Base-by-base conservation (phyloP, 2,113 vertebrate genomes). In the Brienomyrus brachyistius region DNA sequence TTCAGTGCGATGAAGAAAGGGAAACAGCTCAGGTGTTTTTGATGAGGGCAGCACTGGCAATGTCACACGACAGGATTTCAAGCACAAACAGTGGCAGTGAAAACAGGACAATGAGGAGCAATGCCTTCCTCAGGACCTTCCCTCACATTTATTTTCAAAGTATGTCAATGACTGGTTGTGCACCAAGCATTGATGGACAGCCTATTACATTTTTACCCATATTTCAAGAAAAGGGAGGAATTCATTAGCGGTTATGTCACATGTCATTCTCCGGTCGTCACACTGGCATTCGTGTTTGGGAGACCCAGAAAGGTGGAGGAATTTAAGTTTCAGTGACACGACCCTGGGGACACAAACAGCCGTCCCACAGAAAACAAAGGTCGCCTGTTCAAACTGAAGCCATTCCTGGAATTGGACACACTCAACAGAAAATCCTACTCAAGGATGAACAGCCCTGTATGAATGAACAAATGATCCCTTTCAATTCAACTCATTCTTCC, bases 381-480 rank as follows among this genome's bases (percentile, higher is more conserved):
- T 40, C 5, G 74, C 74, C 45, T 84, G 82, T 84, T 48, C 40
- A 48, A 84, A 48, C 40, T 47, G 82, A 48, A 48, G 82, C 43
- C 43, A n/a, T 23, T 47, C 40, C 82, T 84, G 23, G 74, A 80
- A 80, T 43, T 47, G 82, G 19, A 82, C 77, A 82, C 19, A 84
- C 82, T 84, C 43, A 48, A 47, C 82, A 80, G 74, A 80, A 80
- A 35, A 80, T 84, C 45, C 35, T 10, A 48, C 45, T 47, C 82
- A 84, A 48, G 82, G 40, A 84, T 84, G 82, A 84, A 84, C 82
- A 43, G 74, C 17, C 43, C 74, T 40, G 74, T 19, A 80, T 80
- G 74, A 80, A 80, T 80, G 74, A 80, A 80, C 74, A 80, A 80
- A 80, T 80, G 74, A 43, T 80, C 35, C 35, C 74, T 43, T 80